These are phyloP conservation scores for Graphium colonna DNA, from an alignment of 2,888 invertebrate species.

Conservation along the genomic window DNA sequence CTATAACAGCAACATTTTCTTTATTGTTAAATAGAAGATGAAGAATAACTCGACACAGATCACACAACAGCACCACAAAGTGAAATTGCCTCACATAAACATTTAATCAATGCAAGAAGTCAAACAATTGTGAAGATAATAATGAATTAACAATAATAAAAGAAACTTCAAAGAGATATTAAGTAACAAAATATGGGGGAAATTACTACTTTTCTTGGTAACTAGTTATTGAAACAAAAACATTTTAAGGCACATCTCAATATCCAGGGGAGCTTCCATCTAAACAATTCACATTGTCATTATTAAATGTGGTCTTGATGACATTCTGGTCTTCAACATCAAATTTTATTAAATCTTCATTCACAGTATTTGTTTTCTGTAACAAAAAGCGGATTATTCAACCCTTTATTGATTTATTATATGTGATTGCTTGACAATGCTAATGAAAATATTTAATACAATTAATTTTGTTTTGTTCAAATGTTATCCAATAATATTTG, in stretches of 20 bases:
- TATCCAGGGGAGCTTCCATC: slow-evolving; percentile 72
- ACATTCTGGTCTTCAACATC: slow-evolving; percentile 60
- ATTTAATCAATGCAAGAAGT: not conserved
- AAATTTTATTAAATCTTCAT: slow-evolving; percentile 65
- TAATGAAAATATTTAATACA: too few relatives aligned
- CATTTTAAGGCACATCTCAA: slow-evolving; percentile 60
- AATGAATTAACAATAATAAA: slow-evolving; percentile 21
- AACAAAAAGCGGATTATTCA: too few relatives aligned
- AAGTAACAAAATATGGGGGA: slow-evolving; percentile 10
- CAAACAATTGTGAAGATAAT: slow-evolving; percentile 1
- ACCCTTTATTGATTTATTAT: too few relatives aligned
- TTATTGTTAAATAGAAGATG: not conserved
- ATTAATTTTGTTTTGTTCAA: too few relatives aligned
- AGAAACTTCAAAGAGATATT: slow-evolving; percentile 4
- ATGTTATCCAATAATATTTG: too few relatives aligned
- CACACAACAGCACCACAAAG: slow-evolving; percentile 10
- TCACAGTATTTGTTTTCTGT: slow-evolving; percentile 54
- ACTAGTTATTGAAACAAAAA: slow-evolving; percentile 40
- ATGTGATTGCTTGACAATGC: too few relatives aligned
- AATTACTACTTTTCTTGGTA: slow-evolving; percentile 38
- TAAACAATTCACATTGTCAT: slow-evolving; percentile 50
- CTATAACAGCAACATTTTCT: not conserved
- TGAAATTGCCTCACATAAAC: not conserved
- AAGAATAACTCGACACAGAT: not conserved
- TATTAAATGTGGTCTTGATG: slow-evolving; percentile 50